Evolutionary conservation across 1,140 invertebrate species (phyloP).

Genomic region (Sycophila sp.): DNA sequence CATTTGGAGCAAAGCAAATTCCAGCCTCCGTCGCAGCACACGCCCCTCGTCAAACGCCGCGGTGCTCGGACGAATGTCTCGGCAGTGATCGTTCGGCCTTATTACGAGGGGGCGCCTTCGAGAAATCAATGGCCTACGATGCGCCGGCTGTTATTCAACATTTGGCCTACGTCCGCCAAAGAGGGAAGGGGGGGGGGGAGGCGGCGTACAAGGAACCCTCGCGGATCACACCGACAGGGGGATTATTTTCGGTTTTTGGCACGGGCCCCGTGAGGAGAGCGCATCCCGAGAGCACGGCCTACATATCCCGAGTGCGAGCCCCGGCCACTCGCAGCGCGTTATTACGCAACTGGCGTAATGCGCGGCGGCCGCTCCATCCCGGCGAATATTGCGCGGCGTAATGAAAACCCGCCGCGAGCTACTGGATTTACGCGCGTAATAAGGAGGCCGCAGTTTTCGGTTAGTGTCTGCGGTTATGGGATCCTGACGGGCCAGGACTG

Average conservation of each 20-base stretch:
- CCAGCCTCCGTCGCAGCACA: too few species aligned
- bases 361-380: neutral
- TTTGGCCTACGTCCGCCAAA: conserved; percentile 48
- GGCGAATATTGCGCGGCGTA: too few species aligned
- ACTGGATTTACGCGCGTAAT: too few species aligned
- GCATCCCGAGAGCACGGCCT: neutral
- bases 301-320: neutral
- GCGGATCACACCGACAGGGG: neutral
- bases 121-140: neutral
- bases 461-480: too few species aligned
- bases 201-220: conserved; percentile 34
- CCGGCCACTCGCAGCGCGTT: neutral
- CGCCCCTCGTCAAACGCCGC: too few species aligned
- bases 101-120: too few species aligned
- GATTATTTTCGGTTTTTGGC: conserved; percentile 33
- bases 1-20: too few species aligned
- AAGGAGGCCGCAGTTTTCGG: too few species aligned
- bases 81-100: too few species aligned
- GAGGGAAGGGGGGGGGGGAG: conserved; percentile 23
- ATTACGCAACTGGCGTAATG: neutral
- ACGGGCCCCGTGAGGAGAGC: neutral
- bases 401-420: too few species aligned
- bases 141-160: conserved; percentile 45
- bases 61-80: too few species aligned
- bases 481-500: too few species aligned